Evolutionary conservation across 1,140 invertebrate genomes (phyloP).

Genomic region (Popillia japonica): DNA sequence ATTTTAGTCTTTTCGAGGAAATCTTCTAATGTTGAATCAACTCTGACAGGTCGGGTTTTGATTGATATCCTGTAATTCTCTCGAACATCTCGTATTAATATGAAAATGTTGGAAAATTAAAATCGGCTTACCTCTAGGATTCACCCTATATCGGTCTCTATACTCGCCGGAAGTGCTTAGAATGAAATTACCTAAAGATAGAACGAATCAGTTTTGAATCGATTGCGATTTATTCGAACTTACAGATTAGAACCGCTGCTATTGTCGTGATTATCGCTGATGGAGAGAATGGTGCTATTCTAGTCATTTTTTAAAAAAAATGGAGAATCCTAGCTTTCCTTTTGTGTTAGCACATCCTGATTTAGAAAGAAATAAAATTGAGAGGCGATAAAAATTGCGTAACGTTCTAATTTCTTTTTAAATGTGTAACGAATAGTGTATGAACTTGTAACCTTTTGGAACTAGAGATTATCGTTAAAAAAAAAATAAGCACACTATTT

Average conservation of each 20-base stretch:
- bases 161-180: not conserved
- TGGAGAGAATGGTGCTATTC: not conserved
- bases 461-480: too few relatives aligned
- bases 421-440: not conserved
- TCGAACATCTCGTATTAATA: too few relatives aligned
- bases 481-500: too few relatives aligned
- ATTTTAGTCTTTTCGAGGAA: too few relatives aligned
- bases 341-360: not conserved
- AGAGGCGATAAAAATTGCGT: not conserved
- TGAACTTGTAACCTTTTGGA: constrained; percentile 28
- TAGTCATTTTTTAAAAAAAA: not conserved
- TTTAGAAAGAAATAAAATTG: not conserved
- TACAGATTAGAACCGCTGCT: not conserved
- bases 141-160: constrained; percentile 17
- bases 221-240: too few relatives aligned
- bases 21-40: too few relatives aligned
- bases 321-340: not conserved
- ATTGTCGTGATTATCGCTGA: not conserved
- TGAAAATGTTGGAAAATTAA: not conserved
- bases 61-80: too few relatives aligned
- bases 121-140: not conserved
- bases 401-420: constrained; percentile 8
- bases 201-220: not conserved
- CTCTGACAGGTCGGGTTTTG: too few relatives aligned
- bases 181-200: constrained; percentile 1